Evolutionary conservation across 53 echinoderm and acorn worm genomes (phyloP).

Genomic region (Paracentrotus lividus): DNA sequence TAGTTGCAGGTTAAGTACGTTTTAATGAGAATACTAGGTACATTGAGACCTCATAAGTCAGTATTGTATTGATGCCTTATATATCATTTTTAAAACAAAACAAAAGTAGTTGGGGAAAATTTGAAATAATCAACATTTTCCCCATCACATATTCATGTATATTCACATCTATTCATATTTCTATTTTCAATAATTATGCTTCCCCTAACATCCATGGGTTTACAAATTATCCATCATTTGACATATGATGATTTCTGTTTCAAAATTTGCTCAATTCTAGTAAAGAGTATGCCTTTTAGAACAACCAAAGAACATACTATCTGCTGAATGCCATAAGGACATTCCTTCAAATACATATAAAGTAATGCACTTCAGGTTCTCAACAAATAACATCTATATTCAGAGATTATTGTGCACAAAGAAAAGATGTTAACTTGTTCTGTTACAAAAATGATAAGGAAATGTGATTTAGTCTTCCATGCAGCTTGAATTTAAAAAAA

Average conservation of each 20-base stretch:
- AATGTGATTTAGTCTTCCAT: slow-evolving; percentile 42
- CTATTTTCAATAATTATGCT: no score
- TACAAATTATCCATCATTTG: neutral
- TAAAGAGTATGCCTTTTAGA: neutral
- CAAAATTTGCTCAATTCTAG: neutral
- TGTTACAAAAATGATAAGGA: neutral
- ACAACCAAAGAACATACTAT: slow-evolving; percentile 3
- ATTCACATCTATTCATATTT: no score
- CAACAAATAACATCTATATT: neutral
- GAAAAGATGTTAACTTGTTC: neutral
- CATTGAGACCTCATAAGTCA: neutral
- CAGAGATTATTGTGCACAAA: neutral
- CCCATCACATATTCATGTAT: neutral
- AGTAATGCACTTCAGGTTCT: neutral
- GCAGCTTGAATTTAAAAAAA: neutral
- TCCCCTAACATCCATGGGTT: neutral
- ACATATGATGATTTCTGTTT: neutral
- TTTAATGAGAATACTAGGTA: neutral
- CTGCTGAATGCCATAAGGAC: neutral
- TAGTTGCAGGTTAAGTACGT: neutral
- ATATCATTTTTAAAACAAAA: neutral
- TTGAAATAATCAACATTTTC: neutral
- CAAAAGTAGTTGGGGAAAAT: neutral
- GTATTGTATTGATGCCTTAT: neutral
- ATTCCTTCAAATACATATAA: neutral